Base-by-base conservation (phyloP, 2,113 vertebrate species). In the Rhynchopsitta pachyrhyncha region DNA sequence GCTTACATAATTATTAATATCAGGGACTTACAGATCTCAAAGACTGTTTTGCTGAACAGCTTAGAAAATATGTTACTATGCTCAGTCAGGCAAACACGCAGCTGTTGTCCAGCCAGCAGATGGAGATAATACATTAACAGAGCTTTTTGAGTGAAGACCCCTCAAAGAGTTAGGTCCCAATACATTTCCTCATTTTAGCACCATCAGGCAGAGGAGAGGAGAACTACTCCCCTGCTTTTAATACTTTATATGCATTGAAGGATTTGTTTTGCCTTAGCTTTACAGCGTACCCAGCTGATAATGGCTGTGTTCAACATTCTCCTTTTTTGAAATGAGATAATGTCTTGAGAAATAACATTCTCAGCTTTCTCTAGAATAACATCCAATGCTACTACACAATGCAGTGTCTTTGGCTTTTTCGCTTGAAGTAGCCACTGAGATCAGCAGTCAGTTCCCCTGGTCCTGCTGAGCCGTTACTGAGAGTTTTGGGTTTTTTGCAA, bases 101-200 rank as follows among this genome's bases (percentile, higher is more conserved):
- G 67, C 62, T 94, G 13, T 66, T 84, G 1, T 64, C 37, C 91
- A 92, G 67, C 92, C 93, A 96, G 95, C 83, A 95, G 96, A 90
- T 96, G 94, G 93, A 92, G 95, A 53, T 81, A 90, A 77, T 71
- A 87, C 81, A 70, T 52, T 76, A 74, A 71, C 55, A 53, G 69
- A 93, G 78, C 59, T 82, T 86, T 81, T 18, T 53, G 29, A n/a
- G 20, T 42, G 18, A 46, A 87, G 42, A 79, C 52, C 62, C 59
- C 52, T 85, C 33, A 9, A 53, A 46, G 52, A 42, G 13, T 39
- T 83, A 24, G 24, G 28, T 67, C 37, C 46, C n/a, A 33, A 1
- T 67, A 53, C 3, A 62, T 73, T 79, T 49, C 93, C 44, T 42
- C 2, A 66, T 76, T 86, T 84, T 67, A 77, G 23, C 63, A 66